A percentile compares a stretch with the other conserved stretches of the same genome.
These are phyloP conservation scores for Salvelinus namaycush DNA, from an alignment of 2,113 vertebrate genomes.

Conservation along the genomic window DNA sequence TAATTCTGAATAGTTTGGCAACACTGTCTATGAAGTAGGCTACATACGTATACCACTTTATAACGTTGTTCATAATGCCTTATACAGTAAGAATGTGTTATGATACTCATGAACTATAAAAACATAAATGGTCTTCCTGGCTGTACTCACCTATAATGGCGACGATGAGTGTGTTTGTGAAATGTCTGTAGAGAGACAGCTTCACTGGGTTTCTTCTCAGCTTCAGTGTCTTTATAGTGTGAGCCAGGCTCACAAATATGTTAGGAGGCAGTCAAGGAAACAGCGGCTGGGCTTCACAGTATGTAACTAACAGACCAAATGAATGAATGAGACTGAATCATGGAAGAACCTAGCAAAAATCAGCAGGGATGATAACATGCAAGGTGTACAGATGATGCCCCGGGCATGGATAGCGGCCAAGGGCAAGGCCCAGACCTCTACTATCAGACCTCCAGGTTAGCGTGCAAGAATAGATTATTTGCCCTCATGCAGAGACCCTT, in stretches of 20 bases:
- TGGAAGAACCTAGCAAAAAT: neutral
- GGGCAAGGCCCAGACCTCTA: too few species aligned
- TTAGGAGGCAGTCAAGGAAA: conserved; percentile 73
- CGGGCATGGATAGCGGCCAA: too few species aligned
- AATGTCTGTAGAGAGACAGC: conserved; percentile 87
- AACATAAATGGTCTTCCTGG: too few species aligned
- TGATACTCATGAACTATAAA: too few species aligned
- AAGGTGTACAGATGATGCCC: neutral
- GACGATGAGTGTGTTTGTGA: conserved; percentile 87
- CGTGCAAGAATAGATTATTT: neutral
- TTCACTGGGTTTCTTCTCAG: conserved; percentile 87
- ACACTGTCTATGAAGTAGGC: too few species aligned
- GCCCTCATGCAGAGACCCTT: neutral
- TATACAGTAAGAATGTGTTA: too few species aligned
- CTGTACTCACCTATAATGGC: conserved; percentile 81
- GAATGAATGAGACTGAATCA: neutral
- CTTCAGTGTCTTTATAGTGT: conserved; percentile 88
- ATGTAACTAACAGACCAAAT: neutral
- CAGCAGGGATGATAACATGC: neutral
- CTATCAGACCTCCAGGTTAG: neutral
- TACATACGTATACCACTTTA: too few species aligned
- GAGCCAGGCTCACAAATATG: conserved; percentile 89
- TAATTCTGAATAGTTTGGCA: too few species aligned
- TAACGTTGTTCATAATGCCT: too few species aligned
- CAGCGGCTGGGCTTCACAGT: neutral